phyloP scores from a whole-genome alignment of 2,888 invertebrate genomes.

The Lithophane leautieri region DNA sequence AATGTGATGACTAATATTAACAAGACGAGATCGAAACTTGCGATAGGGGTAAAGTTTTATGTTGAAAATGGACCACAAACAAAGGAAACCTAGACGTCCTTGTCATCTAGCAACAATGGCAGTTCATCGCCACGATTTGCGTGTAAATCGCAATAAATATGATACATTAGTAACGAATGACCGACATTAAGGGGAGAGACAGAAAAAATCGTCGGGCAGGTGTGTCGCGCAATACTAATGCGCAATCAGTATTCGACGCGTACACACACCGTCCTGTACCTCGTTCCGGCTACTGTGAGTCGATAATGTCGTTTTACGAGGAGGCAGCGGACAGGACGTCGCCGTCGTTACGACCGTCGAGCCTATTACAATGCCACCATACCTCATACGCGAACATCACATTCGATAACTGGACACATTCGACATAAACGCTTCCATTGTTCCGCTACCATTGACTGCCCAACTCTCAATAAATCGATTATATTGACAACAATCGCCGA shows the following conservation, averaged over 20 bases:
- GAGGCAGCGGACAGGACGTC: slow-evolving; percentile 89
- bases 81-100: slow-evolving; percentile 79
- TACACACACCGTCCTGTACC: slow-evolving; percentile 89
- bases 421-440: slow-evolving; percentile 75
- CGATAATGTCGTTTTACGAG: slow-evolving; percentile 90
- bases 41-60: slow-evolving; percentile 49
- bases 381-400: slow-evolving; percentile 84
- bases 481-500: slow-evolving; percentile 73
- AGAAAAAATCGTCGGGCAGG: slow-evolving; percentile 89
- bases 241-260: slow-evolving; percentile 89
- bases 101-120: slow-evolving; percentile 80
- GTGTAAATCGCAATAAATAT: slow-evolving; percentile 88
- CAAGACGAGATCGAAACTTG: slow-evolving; percentile 65
- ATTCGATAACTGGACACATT: slow-evolving; percentile 76
- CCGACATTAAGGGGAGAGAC: slow-evolving; percentile 89
- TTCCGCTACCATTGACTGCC: slow-evolving; percentile 83
- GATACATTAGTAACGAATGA: slow-evolving; percentile 88
- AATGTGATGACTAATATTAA: slow-evolving; percentile 72
- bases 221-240: slow-evolving; percentile 90
- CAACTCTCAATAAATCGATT: slow-evolving; percentile 71
- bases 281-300: slow-evolving; percentile 91
- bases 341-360: slow-evolving; percentile 89
- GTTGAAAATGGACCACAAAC: slow-evolving; percentile 65
- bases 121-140: slow-evolving; percentile 81
- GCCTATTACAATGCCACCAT: slow-evolving; percentile 89